Evolutionary conservation across 1,140 invertebrate genomes (phyloP).

Genomic region (Goniozus legneri): DNA sequence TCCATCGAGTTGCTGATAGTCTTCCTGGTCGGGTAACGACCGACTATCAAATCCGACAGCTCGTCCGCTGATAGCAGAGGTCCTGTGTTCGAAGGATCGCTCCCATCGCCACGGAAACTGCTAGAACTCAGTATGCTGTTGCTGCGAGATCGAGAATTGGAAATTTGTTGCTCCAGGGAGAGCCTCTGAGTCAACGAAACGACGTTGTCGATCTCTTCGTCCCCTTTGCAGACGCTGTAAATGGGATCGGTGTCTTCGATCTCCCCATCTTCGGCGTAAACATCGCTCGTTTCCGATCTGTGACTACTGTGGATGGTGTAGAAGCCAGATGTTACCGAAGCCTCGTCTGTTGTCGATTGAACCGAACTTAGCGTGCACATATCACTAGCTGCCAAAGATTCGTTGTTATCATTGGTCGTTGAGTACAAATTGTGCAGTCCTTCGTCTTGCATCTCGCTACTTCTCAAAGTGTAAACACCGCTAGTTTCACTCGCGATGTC

Average conservation of each 20-base stretch:
- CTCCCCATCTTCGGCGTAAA: slow-evolving; percentile 39
- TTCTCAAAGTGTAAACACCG: slow-evolving; percentile 72
- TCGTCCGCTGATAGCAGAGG: slow-evolving; percentile 77
- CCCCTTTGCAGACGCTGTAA: slow-evolving; percentile 43
- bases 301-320: slow-evolving; percentile 52
- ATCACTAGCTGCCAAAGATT: slow-evolving; percentile 41
- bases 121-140: slow-evolving; percentile 73
- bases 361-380: slow-evolving; percentile 45
- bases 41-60: slow-evolving; percentile 76
- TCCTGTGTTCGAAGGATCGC: slow-evolving; percentile 74
- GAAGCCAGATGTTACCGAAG: slow-evolving; percentile 50
- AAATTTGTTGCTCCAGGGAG: slow-evolving; percentile 28
- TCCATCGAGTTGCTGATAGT: slow-evolving; percentile 79
- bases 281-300: slow-evolving; percentile 40
- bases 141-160: slow-evolving; percentile 55
- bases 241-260: slow-evolving; percentile 39
- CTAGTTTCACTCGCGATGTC: slow-evolving; percentile 67
- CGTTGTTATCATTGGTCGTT: slow-evolving; percentile 36
- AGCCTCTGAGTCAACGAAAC: slow-evolving; percentile 11
- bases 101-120: slow-evolving; percentile 81
- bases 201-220: slow-evolving; percentile 30
- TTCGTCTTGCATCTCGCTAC: slow-evolving; percentile 62
- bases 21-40: slow-evolving; percentile 73
- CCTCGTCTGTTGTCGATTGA: slow-evolving; percentile 50
- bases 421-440: slow-evolving; percentile 37